Conservation (phyloP, 2,888 invertebrate genomes). For the Eurois occulta region DNA sequence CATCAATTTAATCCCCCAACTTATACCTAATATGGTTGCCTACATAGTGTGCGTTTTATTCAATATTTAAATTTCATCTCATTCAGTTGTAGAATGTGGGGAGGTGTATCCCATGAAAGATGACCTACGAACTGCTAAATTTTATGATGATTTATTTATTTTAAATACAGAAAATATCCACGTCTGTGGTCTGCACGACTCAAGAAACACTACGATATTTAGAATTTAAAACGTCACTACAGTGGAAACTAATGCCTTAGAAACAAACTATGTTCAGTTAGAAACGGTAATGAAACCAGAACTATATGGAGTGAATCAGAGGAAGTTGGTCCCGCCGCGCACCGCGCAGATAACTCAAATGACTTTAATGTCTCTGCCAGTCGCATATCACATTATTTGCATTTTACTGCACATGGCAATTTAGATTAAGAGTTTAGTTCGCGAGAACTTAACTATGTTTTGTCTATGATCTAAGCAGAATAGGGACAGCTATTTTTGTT, state of each 20-base stretch:
- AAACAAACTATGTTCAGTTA: conserved; percentile 34
- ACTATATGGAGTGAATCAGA: conserved; percentile 43
- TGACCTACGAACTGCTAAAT: neutral
- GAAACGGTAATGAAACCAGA: conserved; percentile 41
- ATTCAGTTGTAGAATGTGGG: no score
- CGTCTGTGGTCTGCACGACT: neutral
- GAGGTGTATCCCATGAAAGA: no score
- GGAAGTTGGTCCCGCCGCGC: conserved; percentile 28
- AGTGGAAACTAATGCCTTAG: conserved; percentile 2
- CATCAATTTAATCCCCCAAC: no score
- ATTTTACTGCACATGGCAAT: conserved; percentile 22
- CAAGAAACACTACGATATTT: neutral
- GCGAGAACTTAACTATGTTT: neutral
- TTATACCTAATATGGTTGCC: no score
- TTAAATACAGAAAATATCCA: neutral
- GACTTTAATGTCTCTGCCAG: conserved; percentile 16
- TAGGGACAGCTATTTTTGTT: neutral
- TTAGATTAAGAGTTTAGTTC: neutral
- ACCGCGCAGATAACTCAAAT: conserved; percentile 25
- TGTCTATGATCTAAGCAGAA: neutral
- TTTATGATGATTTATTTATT: neutral
- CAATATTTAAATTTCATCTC: no score
- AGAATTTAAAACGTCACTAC: neutral
- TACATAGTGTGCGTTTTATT: no score
- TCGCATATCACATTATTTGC: conserved; percentile 33